Conservation (phyloP, 92 coral and sea anemone genomes). For the Bergia puertoricense region DNA sequence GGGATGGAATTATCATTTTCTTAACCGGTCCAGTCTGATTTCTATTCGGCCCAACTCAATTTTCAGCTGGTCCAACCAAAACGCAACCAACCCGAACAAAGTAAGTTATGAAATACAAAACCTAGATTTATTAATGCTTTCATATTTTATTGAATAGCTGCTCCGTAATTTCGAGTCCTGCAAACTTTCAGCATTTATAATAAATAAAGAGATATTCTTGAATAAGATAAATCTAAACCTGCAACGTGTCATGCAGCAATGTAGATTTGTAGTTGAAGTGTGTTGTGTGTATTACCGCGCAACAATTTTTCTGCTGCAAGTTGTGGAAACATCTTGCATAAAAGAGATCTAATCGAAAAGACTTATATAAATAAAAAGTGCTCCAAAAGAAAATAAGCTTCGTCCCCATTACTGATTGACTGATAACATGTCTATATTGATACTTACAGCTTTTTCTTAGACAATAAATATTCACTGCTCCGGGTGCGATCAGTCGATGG, state of each 20-base stretch:
- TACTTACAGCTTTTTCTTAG: constrained; percentile 79
- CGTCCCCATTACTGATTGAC: not conserved
- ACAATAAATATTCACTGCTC: constrained; percentile 60
- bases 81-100: too few species aligned
- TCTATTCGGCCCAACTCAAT: too few species aligned
- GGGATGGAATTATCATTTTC: too few species aligned
- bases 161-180: too few species aligned
- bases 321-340: not conserved
- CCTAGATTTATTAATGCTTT: too few species aligned
- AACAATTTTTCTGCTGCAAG: not conserved
- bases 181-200: too few species aligned
- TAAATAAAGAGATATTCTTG: not conserved
- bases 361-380: not conserved
- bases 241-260: too few species aligned
- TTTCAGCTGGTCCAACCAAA: too few species aligned
- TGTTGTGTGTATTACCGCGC: not conserved
- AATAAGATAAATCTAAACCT: not conserved
- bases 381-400: not conserved
- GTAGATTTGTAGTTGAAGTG: too few species aligned
- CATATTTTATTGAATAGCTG: too few species aligned
- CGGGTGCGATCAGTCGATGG: constrained; percentile 35
- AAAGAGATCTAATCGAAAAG: not conserved
- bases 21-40: too few species aligned
- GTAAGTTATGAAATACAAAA: too few species aligned
- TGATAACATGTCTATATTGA: not conserved